Conservation (phyloP, 2,113 vertebrate species). For the Hyaena hyaena region DNA sequence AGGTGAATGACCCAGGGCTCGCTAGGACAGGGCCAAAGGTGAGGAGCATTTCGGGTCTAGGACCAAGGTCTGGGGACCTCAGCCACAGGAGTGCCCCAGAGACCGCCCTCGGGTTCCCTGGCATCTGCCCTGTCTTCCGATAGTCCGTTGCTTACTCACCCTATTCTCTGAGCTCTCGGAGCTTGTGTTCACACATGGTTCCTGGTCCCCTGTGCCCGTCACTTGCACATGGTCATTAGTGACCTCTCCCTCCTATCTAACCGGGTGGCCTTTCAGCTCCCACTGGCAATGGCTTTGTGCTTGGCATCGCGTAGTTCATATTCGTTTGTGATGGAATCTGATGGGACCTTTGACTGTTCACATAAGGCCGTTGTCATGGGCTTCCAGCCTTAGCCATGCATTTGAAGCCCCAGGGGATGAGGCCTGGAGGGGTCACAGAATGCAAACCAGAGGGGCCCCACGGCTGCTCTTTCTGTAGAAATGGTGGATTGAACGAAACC, state of each 20-base stretch:
- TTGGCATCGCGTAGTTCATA: background rate
- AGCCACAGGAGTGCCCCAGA: background rate
- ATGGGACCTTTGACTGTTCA: background rate
- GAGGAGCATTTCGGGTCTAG: background rate
- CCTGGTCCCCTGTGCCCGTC: fast-evolving
- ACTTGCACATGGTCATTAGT: fast-evolving
- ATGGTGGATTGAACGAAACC: background rate
- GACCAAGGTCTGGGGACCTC: no score
- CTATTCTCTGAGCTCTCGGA: background rate
- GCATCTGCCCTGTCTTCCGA: background rate
- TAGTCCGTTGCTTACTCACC: background rate
- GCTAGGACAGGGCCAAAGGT: background rate
- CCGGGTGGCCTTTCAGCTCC: background rate
- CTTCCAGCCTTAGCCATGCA: background rate
- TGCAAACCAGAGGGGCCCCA: background rate
- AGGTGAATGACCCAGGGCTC: background rate
- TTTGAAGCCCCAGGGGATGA: background rate
- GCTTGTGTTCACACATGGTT: no score
- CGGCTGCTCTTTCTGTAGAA: background rate
- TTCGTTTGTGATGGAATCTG: background rate
- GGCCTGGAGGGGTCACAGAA: background rate
- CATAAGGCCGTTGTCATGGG: background rate
- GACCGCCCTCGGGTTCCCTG: fast-evolving
- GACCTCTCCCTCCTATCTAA: background rate
- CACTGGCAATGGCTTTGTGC: background rate